Conservation (phyloP, 2,888 invertebrate species). For the Clepsis dumicolana region DNA sequence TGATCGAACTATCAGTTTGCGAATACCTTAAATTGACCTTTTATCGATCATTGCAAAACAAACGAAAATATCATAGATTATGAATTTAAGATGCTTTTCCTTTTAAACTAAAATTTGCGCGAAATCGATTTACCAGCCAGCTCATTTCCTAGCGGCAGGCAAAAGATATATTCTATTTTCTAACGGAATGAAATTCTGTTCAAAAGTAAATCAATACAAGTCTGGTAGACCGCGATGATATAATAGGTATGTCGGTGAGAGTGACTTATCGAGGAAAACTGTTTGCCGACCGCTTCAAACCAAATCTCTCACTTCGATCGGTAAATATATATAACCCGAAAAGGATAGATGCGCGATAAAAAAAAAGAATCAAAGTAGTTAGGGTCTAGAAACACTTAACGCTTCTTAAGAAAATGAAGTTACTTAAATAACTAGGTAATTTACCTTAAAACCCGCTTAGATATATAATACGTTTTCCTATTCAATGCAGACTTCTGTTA, state of each 20-base stretch:
- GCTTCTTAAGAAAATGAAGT: too few species aligned
- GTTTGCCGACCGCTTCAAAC: slow-evolving; percentile 63
- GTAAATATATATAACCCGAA: slow-evolving; percentile 42
- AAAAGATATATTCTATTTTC: slow-evolving; percentile 37
- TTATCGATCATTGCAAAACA: neutral
- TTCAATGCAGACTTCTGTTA: too few species aligned
- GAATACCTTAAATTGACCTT: too few species aligned
- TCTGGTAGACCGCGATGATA: slow-evolving; percentile 40
- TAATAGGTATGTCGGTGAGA: slow-evolving; percentile 54
- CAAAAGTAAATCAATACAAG: slow-evolving; percentile 40
- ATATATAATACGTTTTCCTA: too few species aligned
- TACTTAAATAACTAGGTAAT: too few species aligned
- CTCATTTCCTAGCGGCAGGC: slow-evolving; percentile 20
- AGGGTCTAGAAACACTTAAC: neutral
- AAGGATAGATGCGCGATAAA: slow-evolving; percentile 6
- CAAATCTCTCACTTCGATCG: slow-evolving; percentile 52
- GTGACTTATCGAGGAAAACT: slow-evolving; percentile 63
- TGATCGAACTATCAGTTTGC: too few species aligned
- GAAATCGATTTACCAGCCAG: slow-evolving; percentile 15
- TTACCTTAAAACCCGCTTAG: too few species aligned
- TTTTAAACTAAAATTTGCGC: slow-evolving; percentile 57
- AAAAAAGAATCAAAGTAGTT: neutral
- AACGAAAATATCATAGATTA: neutral
- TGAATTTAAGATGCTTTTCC: slow-evolving; percentile 45
- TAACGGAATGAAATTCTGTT: slow-evolving; percentile 32